Evolutionary conservation across 2,888 invertebrate genomes (phyloP).

Genomic region (Rhamphomyia laevipes): DNA sequence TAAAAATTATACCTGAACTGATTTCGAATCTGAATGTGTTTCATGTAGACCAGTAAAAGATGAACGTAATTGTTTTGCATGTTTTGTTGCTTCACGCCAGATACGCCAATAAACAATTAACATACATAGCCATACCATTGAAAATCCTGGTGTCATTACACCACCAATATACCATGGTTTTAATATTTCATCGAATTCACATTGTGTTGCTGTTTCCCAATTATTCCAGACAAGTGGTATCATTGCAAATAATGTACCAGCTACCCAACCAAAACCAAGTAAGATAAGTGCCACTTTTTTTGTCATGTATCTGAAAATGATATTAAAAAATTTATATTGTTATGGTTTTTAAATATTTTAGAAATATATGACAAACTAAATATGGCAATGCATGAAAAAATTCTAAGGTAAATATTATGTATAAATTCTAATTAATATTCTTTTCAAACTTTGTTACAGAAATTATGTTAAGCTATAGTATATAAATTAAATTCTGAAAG

Average conservation of each 20-base stretch:
- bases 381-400: no score
- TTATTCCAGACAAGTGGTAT: constrained; percentile 70
- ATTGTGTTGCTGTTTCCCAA: constrained; percentile 48
- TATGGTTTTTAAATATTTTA: no score
- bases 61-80: constrained; percentile 54
- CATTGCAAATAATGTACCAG: constrained; percentile 52
- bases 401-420: no score
- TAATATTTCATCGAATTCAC: constrained; percentile 57
- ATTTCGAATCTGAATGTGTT: constrained; percentile 57
- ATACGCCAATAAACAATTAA: constrained; percentile 64
- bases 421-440: no score
- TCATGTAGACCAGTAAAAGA: constrained; percentile 44
- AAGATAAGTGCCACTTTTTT: constrained; percentile 49
- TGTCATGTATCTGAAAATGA: constrained; percentile 48
- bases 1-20: constrained; percentile 50
- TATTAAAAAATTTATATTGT: neutral
- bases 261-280: constrained; percentile 54
- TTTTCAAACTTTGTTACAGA: no score
- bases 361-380: no score
- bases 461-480: no score
- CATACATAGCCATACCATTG: constrained; percentile 63
- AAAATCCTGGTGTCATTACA: constrained; percentile 57
- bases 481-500: no score
- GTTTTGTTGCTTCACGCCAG: constrained; percentile 63
- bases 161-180: constrained; percentile 38